phyloP scores from a whole-genome alignment of 1,140 invertebrate species.

The Saccostrea echinata region DNA sequence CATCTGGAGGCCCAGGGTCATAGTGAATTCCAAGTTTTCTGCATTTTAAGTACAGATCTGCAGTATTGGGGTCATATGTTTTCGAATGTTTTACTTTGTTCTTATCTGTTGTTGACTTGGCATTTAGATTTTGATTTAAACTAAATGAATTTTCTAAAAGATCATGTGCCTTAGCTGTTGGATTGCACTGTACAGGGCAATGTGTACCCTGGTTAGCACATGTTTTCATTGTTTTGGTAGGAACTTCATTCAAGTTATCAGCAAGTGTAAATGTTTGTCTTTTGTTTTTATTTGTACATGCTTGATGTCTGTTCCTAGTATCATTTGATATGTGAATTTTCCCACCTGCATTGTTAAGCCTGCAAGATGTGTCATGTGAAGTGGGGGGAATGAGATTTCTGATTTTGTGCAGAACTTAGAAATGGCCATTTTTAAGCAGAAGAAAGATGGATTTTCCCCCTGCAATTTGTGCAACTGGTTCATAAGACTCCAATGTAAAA shows the following conservation, averaged over 20 bases:
- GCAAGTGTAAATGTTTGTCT: neutral
- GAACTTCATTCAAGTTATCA: neutral
- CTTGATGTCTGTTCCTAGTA: neutral
- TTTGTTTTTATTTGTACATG: neutral
- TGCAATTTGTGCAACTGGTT: neutral
- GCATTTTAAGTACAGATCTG: no score
- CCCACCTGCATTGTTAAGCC: neutral
- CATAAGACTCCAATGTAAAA: neutral
- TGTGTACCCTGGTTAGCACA: no score
- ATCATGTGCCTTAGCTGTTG: no score
- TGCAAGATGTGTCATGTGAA: neutral
- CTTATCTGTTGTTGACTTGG: no score
- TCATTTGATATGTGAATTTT: neutral
- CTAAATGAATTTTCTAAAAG: no score
- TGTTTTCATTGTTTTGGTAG: neutral
- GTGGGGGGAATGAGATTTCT: neutral
- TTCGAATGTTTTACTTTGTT: no score
- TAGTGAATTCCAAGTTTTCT: no score
- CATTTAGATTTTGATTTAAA: no score
- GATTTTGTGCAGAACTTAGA: neutral
- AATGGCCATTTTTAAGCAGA: neutral
- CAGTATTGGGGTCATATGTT: no score
- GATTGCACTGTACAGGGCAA: no score
- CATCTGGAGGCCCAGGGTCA: no score
- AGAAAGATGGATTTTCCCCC: neutral